Percentiles rank a stretch among this genome's conserved stretches.
Conservation (phyloP, 2,888 invertebrate species). For the Tetanocera ferruginea region DNA sequence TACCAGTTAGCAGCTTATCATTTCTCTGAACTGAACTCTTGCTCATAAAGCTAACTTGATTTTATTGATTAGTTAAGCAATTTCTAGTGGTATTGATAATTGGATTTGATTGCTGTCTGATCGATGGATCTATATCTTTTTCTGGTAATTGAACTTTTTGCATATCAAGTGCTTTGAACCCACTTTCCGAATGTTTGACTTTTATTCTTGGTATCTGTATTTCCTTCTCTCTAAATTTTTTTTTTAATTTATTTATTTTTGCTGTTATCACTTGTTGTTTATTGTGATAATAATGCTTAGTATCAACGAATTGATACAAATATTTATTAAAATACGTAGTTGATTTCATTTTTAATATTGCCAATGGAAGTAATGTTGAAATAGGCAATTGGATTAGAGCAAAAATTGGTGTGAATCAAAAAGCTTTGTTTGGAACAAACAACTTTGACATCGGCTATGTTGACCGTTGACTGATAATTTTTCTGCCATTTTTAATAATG, state of each 20-base stretch:
- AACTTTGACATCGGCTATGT: not conserved
- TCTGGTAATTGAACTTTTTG: not conserved
- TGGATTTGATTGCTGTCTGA: not conserved
- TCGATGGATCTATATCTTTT: not conserved
- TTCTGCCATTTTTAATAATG: no score
- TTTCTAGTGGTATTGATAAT: constrained; percentile 8
- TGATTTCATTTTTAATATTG: no score
- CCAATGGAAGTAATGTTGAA: no score
- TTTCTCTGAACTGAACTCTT: not conserved
- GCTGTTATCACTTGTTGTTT: constrained; percentile 1
- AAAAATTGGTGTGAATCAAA: not conserved
- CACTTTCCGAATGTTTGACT: not conserved
- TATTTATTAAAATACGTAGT: no score
- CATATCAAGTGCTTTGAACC: constrained; percentile 4
- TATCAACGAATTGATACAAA: not conserved
- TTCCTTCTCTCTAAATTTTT: not conserved
- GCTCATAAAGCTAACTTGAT: not conserved
- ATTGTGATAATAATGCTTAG: not conserved
- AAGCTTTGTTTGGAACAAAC: not conserved
- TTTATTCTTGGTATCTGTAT: not conserved
- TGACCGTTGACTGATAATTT: no score
- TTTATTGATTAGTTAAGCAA: not conserved
- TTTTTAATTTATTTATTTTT: not conserved
- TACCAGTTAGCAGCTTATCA: not conserved
- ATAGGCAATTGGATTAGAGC: not conserved